phyloP scores from a whole-genome alignment of 2,888 invertebrate genomes.

The Leucophenga montana region DNA sequence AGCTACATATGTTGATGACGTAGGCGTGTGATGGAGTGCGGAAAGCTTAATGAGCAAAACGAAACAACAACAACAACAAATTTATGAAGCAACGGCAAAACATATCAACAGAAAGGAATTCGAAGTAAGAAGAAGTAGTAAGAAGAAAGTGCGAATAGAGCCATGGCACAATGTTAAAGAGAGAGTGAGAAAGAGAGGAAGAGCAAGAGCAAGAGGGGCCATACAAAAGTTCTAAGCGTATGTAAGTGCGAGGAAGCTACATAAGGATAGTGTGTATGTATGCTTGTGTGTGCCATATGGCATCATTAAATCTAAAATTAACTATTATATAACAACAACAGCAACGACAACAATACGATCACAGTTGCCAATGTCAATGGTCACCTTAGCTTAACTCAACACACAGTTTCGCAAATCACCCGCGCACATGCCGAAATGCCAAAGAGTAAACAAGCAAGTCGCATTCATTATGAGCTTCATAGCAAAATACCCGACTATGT shows the following conservation, averaged over 20 bases:
- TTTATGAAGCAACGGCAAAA: neutral
- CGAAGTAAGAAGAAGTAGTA: neutral
- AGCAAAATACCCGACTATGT: too few species aligned
- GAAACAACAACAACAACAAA: neutral
- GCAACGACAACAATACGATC: neutral
- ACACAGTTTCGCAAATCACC: too few species aligned
- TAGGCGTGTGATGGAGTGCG: neutral
- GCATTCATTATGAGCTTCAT: too few species aligned
- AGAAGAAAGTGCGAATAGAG: neutral
- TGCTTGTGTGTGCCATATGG: too few species aligned
- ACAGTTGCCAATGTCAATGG: neutral
- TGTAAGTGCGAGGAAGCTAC: too few species aligned
- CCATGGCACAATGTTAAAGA: neutral
- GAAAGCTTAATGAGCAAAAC: neutral
- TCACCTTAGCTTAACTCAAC: too few species aligned
- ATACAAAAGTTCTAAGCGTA: neutral
- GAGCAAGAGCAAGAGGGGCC: conserved; percentile 22
- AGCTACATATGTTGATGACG: too few species aligned
- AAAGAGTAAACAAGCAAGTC: too few species aligned
- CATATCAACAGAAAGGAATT: neutral
- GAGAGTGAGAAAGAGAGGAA: conserved; percentile 21
- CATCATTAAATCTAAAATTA: too few species aligned
- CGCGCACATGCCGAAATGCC: too few species aligned
- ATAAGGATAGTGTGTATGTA: too few species aligned
- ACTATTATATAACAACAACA: neutral